Evolutionary conservation across 1,140 invertebrate genomes (phyloP).

Genomic region (roundworm (Caenorhabditis elegans)): WBcel235 BX284604.4:5410001-5410500

Average conservation of each 20-base stretch:
- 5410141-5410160: neutral
- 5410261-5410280: neutral
- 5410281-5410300: neutral
- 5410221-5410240: neutral
- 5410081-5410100: neutral
- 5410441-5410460: too few species aligned
- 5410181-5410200: too few species aligned
- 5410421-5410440: too few species aligned
- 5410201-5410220: neutral
- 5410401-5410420: too few species aligned
- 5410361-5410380: too few species aligned
- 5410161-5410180: neutral
- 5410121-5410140: neutral
- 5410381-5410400: too few species aligned
- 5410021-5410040: neutral
- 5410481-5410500: too few species aligned
- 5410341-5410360: neutral
- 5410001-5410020: neutral
- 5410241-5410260: neutral
- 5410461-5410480: too few species aligned
- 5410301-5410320: neutral
- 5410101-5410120: neutral
- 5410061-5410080: neutral
- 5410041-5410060: neutral
- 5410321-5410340: slow-evolving; percentile 14